phyloP scores from a whole-genome alignment of 1,140 invertebrate genomes.

The Caenorhabditis tropicalis region DNA sequence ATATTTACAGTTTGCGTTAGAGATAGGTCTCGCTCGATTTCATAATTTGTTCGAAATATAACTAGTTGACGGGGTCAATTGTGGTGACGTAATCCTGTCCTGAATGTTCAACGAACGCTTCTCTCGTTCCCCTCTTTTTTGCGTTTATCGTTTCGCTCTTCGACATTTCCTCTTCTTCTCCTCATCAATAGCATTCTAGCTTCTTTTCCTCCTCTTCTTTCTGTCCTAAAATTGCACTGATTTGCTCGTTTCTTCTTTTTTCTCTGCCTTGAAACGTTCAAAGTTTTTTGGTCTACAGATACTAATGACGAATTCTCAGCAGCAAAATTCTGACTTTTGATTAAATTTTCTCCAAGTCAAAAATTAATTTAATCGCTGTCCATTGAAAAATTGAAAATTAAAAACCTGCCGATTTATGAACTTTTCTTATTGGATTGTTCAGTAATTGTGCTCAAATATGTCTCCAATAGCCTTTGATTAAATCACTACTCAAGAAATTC shows the following conservation, averaged over 20 bases:
- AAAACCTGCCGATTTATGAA: too few relatives aligned
- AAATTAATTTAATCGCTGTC: background rate
- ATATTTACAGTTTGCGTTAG: conserved; percentile 13
- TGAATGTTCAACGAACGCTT: background rate
- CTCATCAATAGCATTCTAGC: background rate
- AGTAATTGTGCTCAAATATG: too few relatives aligned
- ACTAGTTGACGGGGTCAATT: background rate
- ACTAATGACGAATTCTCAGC: background rate
- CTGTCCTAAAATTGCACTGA: background rate
- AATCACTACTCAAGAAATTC: too few relatives aligned
- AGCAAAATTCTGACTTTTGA: background rate
- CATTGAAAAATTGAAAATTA: too few relatives aligned
- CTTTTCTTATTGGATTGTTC: too few relatives aligned
- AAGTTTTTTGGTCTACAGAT: background rate
- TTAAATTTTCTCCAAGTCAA: too few relatives aligned
- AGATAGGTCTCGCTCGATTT: background rate
- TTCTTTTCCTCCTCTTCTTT: background rate
- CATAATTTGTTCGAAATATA: background rate
- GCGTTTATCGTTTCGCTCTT: background rate
- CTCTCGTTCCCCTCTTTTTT: background rate
- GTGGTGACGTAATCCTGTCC: background rate
- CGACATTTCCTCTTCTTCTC: background rate
- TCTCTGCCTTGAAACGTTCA: background rate
- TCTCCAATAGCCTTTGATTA: too few relatives aligned
- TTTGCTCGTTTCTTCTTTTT: background rate